phyloP scores from a whole-genome alignment of 2,888 invertebrate species.

The Mechanitis messenoides region DNA sequence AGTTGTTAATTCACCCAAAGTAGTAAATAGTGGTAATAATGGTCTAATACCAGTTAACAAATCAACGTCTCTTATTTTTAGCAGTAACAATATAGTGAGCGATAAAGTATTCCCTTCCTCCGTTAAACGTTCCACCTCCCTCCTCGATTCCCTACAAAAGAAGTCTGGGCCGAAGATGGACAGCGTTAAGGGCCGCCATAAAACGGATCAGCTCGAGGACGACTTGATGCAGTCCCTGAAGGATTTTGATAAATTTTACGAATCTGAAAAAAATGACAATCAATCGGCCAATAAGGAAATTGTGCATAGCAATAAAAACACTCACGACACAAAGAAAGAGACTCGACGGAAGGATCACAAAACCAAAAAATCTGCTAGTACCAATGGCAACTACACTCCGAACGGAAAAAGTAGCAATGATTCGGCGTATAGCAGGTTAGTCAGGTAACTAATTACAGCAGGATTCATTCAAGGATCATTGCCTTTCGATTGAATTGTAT shows the following conservation, averaged over 20 bases:
- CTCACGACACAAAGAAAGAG: constrained; percentile 52
- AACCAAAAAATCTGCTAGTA: constrained; percentile 50
- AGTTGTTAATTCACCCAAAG: constrained; percentile 57
- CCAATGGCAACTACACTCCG: constrained; percentile 62
- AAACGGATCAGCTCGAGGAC: constrained; percentile 67
- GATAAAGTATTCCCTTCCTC: constrained; percentile 71
- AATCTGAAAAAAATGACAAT: constrained; percentile 56
- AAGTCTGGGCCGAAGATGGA: constrained; percentile 53
- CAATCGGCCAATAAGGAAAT: constrained; percentile 46
- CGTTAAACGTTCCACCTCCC: constrained; percentile 75
- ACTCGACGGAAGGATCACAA: constrained; percentile 53
- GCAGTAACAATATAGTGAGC: constrained; percentile 69
- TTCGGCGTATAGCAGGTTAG: constrained; percentile 91
- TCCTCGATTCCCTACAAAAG: constrained; percentile 74
- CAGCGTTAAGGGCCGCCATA: constrained; percentile 59
- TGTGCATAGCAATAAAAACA: constrained; percentile 38
- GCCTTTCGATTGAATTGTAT: background rate
- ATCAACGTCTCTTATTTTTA: constrained; percentile 76
- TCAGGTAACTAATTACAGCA: constrained; percentile 50
- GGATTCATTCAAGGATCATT: background rate
- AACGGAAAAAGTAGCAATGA: constrained; percentile 74
- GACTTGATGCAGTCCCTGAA: constrained; percentile 72
- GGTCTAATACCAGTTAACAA: constrained; percentile 69
- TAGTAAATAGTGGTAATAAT: constrained; percentile 43
- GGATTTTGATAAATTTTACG: constrained; percentile 71